Conservation (phyloP, 2,888 invertebrate species). For the Tipula confusa region DNA sequence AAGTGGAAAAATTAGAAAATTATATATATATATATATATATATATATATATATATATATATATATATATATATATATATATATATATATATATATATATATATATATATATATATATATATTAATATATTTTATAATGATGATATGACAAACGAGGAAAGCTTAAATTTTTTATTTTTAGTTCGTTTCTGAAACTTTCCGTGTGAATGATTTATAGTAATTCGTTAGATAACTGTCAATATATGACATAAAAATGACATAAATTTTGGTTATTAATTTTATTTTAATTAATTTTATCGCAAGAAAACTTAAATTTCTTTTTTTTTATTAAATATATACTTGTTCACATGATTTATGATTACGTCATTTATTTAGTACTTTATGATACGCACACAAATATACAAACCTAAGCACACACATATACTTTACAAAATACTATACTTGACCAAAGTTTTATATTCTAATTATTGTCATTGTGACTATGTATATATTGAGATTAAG, state of each 20-base stretch:
- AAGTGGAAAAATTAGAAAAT: not conserved
- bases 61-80: not conserved
- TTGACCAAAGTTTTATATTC: not conserved
- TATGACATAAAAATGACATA: not conserved
- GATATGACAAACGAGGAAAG: not conserved
- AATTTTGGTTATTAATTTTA: slow-evolving; percentile 7
- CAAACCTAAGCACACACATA: too few species aligned
- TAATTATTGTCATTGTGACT: not conserved
- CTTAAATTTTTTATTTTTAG: not conserved
- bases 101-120: not conserved
- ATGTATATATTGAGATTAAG: not conserved
- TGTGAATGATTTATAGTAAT: not conserved
- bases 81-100: not conserved
- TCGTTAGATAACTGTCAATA: not conserved
- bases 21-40: not conserved
- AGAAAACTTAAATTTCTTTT: not conserved
- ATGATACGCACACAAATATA: too few species aligned
- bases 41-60: not conserved
- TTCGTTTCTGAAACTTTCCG: not conserved
- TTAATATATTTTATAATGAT: not conserved
- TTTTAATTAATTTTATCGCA: not conserved
- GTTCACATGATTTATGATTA: not conserved
- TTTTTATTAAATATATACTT: too few species aligned
- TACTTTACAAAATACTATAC: not conserved
- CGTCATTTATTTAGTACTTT: too few species aligned